phyloP scores from a whole-genome alignment of 2,113 vertebrate genomes.

The Podocnemis expansa region DNA sequence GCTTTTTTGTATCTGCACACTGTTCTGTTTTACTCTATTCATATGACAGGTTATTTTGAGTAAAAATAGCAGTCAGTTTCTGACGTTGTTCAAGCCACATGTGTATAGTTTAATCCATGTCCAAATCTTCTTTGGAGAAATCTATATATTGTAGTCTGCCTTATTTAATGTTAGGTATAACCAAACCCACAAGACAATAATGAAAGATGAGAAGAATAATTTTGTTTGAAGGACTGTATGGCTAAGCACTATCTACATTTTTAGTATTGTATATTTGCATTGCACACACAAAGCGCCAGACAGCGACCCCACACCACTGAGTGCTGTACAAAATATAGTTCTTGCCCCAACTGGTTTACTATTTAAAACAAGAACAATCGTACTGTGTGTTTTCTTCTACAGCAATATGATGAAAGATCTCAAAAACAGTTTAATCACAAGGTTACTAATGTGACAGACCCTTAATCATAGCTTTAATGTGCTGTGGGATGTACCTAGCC shows the following conservation, averaged over 20 bases:
- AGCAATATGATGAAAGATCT: constrained; percentile 15
- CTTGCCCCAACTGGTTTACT: not conserved
- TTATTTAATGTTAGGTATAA: not conserved
- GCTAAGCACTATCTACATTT: constrained; percentile 1
- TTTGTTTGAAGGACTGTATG: not conserved
- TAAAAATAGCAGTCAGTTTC: not conserved
- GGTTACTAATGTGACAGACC: not conserved
- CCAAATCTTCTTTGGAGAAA: not conserved
- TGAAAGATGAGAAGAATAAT: constrained; percentile 16
- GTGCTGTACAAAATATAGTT: not conserved
- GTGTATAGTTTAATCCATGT: not conserved
- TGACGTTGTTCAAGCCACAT: not conserved
- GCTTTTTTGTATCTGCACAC: not conserved
- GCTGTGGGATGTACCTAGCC: not conserved
- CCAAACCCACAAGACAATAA: not conserved
- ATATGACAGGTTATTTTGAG: not conserved
- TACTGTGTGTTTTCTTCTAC: not conserved
- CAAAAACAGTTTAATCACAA: not conserved
- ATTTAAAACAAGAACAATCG: not conserved
- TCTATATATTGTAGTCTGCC: not conserved
- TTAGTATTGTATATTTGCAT: not conserved
- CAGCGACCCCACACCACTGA: not conserved
- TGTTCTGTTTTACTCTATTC: not conserved
- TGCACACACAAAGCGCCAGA: not conserved
- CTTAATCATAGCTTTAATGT: constrained; percentile 10